Evolutionary conservation across 2,113 vertebrate genomes (phyloP), one percentile per base, ranked within the genome.

Genomic region (Acrocephalus arundinaceus): DNA sequence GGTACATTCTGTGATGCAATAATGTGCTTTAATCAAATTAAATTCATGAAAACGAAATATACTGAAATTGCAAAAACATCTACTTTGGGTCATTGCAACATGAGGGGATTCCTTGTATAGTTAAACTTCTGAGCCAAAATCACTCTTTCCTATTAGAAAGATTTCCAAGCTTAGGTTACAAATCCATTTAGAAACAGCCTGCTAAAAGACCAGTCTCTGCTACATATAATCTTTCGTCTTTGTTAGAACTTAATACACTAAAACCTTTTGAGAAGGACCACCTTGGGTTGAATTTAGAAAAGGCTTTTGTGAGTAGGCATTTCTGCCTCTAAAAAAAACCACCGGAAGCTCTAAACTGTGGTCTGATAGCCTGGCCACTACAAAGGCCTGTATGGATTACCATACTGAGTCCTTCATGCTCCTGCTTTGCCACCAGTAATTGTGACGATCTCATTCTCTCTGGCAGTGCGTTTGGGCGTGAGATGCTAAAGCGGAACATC

Each of bases 401-500:
- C 24, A n/a, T 41, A 27, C 27, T 4, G 73, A 80, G 39, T 52
- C 13, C 68, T 83, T 83, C 65, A 2, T 24, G 17, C 37, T 89
- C 65, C 21, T 75, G 49, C 67, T 73, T 62, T 89, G 57, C 45
- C 24, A 22, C 16, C 61, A 7, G 8, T n/a, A 9, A 23, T 17
- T 49, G 46, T 91, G 85, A 75, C 0, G 1, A 5, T 71, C 46
- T 83, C 33, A 8, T 55, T 77, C 62, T 92, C 83, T 74, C 89
- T 75, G 83, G 10, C 95, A 99, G 99, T 46, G 99, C 99, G 0
- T 99, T 99, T 88, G 99, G 99, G 20, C 98, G 99, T 54, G 99
- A 99, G 98, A 99, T 99, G 99, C 82, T 99, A 92, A 99, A 99
- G 97, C 98, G 99, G 85, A 99, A 99, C 95, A 98, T 99, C 6